Percentiles rank a stretch among this genome's conserved stretches.
Conservation (phyloP, 1,140 invertebrate genomes). For the Octopus bimaculoides region DNA sequence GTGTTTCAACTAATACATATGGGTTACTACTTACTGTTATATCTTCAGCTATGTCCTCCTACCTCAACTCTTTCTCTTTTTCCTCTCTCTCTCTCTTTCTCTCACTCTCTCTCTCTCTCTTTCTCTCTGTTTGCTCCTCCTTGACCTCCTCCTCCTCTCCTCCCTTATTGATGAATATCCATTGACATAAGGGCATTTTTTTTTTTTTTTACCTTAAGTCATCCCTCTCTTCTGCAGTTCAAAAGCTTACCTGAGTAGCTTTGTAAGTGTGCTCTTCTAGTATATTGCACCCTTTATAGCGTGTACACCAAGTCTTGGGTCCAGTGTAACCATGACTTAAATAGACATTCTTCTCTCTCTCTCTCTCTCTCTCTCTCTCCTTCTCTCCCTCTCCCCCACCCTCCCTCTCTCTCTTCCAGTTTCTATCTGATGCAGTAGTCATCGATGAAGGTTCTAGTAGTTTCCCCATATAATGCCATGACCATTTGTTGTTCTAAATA, state of each 20-base stretch:
- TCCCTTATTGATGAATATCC: too few relatives aligned
- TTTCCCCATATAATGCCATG: conserved; percentile 4
- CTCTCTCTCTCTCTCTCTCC: not conserved
- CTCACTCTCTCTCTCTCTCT: not conserved
- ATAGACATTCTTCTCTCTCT: not conserved
- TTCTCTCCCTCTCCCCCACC: not conserved
- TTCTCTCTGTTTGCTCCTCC: not conserved
- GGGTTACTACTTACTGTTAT: too few relatives aligned
- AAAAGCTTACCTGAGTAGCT: not conserved
- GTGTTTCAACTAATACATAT: too few relatives aligned
- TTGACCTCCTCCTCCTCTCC: not conserved
- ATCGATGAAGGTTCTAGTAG: not conserved
- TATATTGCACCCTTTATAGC: conserved; percentile 7
- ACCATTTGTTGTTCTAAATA: conserved; percentile 9
- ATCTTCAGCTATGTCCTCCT: not conserved
- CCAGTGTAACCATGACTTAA: conserved; percentile 5
- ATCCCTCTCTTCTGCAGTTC: not conserved
- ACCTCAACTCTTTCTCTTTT: not conserved
- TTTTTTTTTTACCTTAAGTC: not conserved
- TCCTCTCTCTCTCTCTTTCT: not conserved
- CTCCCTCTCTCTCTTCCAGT: not conserved
- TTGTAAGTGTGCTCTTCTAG: not conserved
- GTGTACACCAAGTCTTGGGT: conserved; percentile 6
- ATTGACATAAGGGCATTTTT: not conserved
- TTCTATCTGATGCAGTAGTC: not conserved